phyloP scores from a whole-genome alignment of 2,888 invertebrate species.

The Papilio gigon region DNA sequence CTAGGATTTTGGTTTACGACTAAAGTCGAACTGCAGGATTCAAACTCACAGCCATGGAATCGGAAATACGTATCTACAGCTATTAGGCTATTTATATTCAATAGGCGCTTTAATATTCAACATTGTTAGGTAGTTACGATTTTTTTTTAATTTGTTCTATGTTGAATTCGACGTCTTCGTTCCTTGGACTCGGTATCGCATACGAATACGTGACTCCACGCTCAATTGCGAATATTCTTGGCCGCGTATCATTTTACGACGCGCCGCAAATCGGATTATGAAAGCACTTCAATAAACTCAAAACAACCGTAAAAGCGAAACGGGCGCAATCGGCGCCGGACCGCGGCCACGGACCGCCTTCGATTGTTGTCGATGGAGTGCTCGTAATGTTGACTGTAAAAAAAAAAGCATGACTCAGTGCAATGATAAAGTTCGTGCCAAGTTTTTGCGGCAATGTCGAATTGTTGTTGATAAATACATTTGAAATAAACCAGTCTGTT shows the following conservation, averaged over 20 bases:
- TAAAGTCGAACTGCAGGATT: no score
- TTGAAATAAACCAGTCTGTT: slow-evolving; percentile 17
- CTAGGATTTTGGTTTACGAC: no score
- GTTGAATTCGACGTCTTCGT: slow-evolving; percentile 53
- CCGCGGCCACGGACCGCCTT: neutral
- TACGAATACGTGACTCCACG: slow-evolving; percentile 33
- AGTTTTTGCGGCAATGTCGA: slow-evolving; percentile 52
- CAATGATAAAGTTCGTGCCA: slow-evolving; percentile 54
- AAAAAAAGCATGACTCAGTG: slow-evolving; percentile 28
- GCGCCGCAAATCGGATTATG: slow-evolving; percentile 38
- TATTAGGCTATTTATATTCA: no score
- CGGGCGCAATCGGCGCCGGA: slow-evolving; percentile 21
- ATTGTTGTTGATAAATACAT: slow-evolving; percentile 46
- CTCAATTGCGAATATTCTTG: slow-evolving; percentile 40
- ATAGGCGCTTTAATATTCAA: no score
- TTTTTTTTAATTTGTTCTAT: no score
- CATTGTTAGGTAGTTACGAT: no score
- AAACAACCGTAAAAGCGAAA: slow-evolving; percentile 31
- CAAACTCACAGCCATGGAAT: no score
- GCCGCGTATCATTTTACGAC: slow-evolving; percentile 40
- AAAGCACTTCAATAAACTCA: slow-evolving; percentile 40
- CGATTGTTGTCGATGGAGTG: slow-evolving; percentile 19
- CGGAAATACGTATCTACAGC: no score
- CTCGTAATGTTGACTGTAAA: slow-evolving; percentile 11
- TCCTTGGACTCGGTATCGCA: slow-evolving; percentile 71